Conservation (phyloP, 2,113 vertebrate species). For the Callipepla californica region DNA sequence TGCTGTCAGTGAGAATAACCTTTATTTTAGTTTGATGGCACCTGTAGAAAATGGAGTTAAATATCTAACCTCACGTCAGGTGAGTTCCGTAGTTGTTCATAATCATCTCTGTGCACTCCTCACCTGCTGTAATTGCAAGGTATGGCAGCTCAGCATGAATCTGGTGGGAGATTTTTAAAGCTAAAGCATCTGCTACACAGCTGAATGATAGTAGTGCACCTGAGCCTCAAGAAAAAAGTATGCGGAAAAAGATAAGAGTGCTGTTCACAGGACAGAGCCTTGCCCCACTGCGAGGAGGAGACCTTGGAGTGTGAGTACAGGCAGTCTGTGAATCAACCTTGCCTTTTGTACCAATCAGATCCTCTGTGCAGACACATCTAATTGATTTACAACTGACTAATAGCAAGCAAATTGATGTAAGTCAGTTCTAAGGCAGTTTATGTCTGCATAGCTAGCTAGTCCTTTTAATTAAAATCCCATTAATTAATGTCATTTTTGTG, state of each 20-base stretch:
- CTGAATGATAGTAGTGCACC: background rate
- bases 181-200: background rate
- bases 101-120: background rate
- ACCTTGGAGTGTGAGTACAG: slow-evolving; percentile 23
- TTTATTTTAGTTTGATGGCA: slow-evolving; percentile 49
- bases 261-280: background rate
- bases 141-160: background rate
- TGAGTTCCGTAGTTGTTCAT: background rate
- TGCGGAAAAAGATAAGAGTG: background rate
- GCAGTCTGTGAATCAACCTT: background rate
- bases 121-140: slow-evolving; percentile 24
- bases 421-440: background rate
- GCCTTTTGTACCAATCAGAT: background rate
- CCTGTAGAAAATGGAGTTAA: slow-evolving; percentile 27
- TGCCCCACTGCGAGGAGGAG: background rate
- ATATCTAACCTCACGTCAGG: slow-evolving; percentile 22
- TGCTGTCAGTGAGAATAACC: slow-evolving; percentile 9
- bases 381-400: slow-evolving; percentile 13
- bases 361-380: background rate
- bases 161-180: background rate
- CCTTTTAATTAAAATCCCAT: background rate
- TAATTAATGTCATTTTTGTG: background rate
- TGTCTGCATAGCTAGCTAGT: background rate
- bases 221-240: slow-evolving; percentile 1
- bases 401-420: slow-evolving; percentile 27